These are phyloP conservation scores for Drosophila truncata DNA, from an alignment of 1,140 invertebrate genomes.

Conservation along the genomic window DNA sequence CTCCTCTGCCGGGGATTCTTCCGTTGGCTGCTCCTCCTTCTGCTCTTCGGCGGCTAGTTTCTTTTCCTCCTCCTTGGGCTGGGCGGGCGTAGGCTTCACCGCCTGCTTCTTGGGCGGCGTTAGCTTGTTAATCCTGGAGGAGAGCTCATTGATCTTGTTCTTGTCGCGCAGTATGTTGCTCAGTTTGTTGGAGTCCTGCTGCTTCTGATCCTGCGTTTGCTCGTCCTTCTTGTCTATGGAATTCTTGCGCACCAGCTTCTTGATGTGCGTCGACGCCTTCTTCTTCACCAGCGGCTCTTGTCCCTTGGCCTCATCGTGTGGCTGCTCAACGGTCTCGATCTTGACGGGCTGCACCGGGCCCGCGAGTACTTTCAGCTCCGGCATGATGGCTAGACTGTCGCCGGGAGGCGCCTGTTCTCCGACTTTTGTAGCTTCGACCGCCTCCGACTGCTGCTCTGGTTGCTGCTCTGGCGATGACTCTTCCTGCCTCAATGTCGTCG, in stretches of 20 bases:
- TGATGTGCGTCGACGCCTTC: conserved; percentile 58
- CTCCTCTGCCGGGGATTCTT: background rate
- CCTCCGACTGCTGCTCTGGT: conserved; percentile 3
- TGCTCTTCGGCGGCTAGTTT: background rate
- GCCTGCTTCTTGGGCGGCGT: conserved; percentile 71
- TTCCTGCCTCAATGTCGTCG: conserved; percentile 73
- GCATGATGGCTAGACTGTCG: conserved; percentile 72
- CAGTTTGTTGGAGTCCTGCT: conserved; percentile 36
- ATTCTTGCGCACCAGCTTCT: conserved; percentile 72
- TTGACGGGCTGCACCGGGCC: conserved; percentile 78
- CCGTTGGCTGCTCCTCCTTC: background rate
- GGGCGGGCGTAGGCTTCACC: conserved; percentile 7
- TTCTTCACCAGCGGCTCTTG: conserved; percentile 44
- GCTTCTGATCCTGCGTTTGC: conserved; percentile 13
- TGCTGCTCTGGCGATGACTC: conserved; percentile 60
- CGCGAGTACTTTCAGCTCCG: conserved; percentile 76
- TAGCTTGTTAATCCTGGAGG: conserved; percentile 57
- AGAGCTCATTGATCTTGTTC: conserved; percentile 65
- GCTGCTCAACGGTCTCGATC: conserved; percentile 69
- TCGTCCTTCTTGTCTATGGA: conserved; percentile 67
- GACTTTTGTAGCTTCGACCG: conserved; percentile 72
- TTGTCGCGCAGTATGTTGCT: conserved; percentile 68
- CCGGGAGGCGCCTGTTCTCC: conserved; percentile 50
- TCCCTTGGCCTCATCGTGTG: conserved; percentile 46
- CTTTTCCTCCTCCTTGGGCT: conserved; percentile 20